Evolutionary conservation across 2,888 invertebrate genomes (phyloP).

Genomic region (Coleophora deauratella): DNA sequence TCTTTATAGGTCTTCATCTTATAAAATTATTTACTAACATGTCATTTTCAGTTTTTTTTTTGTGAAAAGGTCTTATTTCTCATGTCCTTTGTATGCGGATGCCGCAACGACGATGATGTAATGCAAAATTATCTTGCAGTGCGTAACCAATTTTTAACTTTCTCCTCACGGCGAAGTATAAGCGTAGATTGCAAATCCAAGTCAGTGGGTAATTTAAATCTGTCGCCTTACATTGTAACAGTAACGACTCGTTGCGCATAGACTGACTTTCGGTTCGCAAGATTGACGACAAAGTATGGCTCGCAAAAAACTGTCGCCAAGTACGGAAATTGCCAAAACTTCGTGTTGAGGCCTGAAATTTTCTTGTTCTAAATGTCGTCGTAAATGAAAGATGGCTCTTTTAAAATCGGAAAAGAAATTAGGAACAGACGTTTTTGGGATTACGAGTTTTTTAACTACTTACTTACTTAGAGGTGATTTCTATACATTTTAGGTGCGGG

Average conservation of each 20-base stretch:
- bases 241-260: constrained; percentile 49
- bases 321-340: constrained; percentile 70
- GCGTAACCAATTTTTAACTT: too few relatives aligned
- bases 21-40: too few relatives aligned
- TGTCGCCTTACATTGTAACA: constrained; percentile 50
- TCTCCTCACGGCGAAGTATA: too few relatives aligned
- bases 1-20: too few relatives aligned
- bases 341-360: constrained; percentile 68
- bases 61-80: too few relatives aligned
- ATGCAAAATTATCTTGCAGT: too few relatives aligned
- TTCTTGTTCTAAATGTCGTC: constrained; percentile 70
- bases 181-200: constrained; percentile 14
- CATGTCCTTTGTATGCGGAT: too few relatives aligned
- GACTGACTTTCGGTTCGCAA: constrained; percentile 62
- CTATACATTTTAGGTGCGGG: constrained; percentile 15
- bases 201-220: constrained; percentile 50
- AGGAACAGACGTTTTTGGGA: constrained; percentile 68
- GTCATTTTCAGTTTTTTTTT: too few relatives aligned
- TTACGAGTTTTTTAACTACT: constrained; percentile 63
- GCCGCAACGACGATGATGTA: too few relatives aligned
- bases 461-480: constrained; percentile 46
- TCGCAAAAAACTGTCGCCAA: constrained; percentile 65
- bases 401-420: constrained; percentile 71
- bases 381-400: constrained; percentile 72
- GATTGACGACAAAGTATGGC: constrained; percentile 69